Base-by-base conservation (phyloP, 2,888 invertebrate species). In the Hermaeophaga mercurialis region DNA sequence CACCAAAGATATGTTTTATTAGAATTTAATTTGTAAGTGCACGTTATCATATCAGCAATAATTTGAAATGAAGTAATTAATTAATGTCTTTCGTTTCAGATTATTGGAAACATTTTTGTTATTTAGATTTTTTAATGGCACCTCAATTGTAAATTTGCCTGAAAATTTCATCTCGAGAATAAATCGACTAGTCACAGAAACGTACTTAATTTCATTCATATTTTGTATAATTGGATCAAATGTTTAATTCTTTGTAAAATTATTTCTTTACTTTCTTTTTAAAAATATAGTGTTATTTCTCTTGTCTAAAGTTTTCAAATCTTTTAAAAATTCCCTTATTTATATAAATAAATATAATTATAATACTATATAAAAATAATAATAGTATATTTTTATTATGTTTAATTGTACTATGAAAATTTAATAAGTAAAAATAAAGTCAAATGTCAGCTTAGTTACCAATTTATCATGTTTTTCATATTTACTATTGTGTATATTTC, bases 1-100 rank as follows among this genome's bases (percentile, higher is more conserved):
- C 78, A 78, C 78, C 78, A 78, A 78, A 78, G 78, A 78, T 69
- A 71, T 69, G 69, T 72, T 74, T 73, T 52, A 52, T 70, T 71
- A 71, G 69, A 71, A 36, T 53, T 56, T 48, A 59, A 49, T 53
- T 59, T 56, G 41, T 53, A 56, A 39, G 48, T 28, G 59, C 59
- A 56, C 60, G 47, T 64, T 57, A 62, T 63, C 59, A 65, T 60
- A 58, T 54, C 52, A 58, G 11, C 22, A 12, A 52, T 58, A 55
- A 45, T 55, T 44, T 61, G 52, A 26, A 44, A 57, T 52, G 36
- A 54, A 56, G n/a, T n/a, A n/a, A n/a, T n/a, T n/a, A n/a, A n/a
- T n/a, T n/a, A n/a, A n/a, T n/a, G n/a, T n/a, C n/a, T n/a, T n/a
- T n/a, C n/a, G n/a, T n/a, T n/a, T 38, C 38, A 12, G 31, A 26